Evolutionary conservation across 2,113 vertebrate genomes (phyloP).

Genomic region (Neotoma lepida): DNA sequence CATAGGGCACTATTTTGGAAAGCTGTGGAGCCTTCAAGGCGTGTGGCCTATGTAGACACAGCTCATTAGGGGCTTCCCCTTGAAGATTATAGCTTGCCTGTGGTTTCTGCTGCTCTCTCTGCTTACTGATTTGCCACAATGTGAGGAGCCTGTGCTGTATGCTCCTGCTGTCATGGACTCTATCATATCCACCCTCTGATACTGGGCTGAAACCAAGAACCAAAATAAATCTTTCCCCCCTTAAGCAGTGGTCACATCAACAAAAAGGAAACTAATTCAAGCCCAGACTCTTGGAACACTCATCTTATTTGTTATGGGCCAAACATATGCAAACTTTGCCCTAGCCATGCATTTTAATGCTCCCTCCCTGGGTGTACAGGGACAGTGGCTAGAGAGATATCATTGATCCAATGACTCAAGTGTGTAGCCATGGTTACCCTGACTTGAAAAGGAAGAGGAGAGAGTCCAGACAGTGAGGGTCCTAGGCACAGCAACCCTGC

Average conservation of each 20-base stretch:
- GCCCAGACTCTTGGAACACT: too few species aligned
- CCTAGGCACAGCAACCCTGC: neutral
- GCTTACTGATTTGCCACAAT: neutral
- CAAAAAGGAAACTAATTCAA: neutral
- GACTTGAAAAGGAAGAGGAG: neutral
- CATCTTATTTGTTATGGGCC: neutral
- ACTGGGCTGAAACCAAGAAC: neutral
- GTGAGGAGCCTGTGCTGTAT: neutral
- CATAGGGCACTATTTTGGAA: neutral
- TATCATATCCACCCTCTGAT: too few species aligned
- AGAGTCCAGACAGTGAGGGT: too few species aligned
- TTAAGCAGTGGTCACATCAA: neutral
- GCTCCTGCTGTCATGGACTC: neutral
- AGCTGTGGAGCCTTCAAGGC: neutral
- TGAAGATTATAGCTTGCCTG: neutral
- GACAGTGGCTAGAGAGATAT: rapidly evolving
- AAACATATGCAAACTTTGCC: rapidly evolving
- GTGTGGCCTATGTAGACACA: neutral
- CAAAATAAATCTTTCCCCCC: neutral
- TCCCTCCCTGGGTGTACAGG: neutral
- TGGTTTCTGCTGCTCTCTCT: neutral
- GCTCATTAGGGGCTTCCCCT: neutral
- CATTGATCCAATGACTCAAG: neutral
- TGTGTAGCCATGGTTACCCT: too few species aligned
- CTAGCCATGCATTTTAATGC: rapidly evolving